phyloP scores from a whole-genome alignment of 1,140 invertebrate genomes.

The Diorhabda elongata region DNA sequence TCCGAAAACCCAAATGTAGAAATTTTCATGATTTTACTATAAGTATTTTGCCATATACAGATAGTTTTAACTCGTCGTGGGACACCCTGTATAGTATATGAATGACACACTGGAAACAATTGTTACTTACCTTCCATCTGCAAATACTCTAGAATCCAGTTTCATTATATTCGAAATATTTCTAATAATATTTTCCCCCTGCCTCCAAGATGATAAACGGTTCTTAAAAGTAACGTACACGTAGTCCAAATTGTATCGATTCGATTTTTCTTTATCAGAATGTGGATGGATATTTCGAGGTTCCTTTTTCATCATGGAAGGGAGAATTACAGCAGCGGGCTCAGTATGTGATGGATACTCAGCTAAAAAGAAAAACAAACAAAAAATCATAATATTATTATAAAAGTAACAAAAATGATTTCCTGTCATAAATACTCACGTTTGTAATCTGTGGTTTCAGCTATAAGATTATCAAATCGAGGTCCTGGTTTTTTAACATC shows the following conservation, averaged over 20 bases:
- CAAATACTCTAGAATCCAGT: constrained; percentile 54
- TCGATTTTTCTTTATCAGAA: constrained; percentile 51
- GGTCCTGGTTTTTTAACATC: constrained; percentile 95
- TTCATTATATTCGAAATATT: constrained; percentile 59
- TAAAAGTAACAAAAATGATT: too few species aligned
- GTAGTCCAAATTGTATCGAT: constrained; percentile 66
- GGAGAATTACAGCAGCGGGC: constrained; percentile 27
- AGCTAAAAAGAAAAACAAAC: not conserved
- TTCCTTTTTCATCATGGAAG: constrained; percentile 51
- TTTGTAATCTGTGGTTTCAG: constrained; percentile 22
- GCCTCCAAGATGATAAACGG: constrained; percentile 52
- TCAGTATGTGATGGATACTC: not conserved
- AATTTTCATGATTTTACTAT: too few species aligned
- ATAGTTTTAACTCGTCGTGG: too few species aligned
- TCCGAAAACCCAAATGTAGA: too few species aligned
- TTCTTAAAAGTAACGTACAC: constrained; percentile 66
- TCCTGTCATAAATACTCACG: constrained; percentile 10
- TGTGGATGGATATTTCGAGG: constrained; percentile 40
- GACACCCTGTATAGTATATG: too few species aligned
- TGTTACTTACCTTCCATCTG: constrained; percentile 49
- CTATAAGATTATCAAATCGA: constrained; percentile 54
- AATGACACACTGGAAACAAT: too few species aligned
- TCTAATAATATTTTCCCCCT: constrained; percentile 55
- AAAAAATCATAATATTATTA: not conserved
- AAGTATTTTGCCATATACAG: too few species aligned